phyloP scores from a whole-genome alignment of 2,113 vertebrate genomes.

The Haemorhous mexicanus region DNA sequence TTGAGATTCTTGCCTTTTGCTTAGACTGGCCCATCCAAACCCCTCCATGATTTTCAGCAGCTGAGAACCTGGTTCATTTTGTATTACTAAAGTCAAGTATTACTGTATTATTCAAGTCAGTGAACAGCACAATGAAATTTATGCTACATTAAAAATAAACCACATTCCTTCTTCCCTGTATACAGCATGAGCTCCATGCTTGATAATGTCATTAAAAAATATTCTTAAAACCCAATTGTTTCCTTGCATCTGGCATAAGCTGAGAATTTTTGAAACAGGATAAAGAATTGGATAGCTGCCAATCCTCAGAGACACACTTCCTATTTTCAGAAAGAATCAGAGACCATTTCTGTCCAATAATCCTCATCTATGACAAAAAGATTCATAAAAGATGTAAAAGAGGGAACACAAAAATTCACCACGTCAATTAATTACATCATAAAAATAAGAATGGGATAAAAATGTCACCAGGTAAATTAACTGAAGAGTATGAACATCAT shows the following conservation, averaged over 20 bases:
- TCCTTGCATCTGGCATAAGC: background rate
- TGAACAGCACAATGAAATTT: background rate
- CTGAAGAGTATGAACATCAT: background rate
- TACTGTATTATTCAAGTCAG: background rate
- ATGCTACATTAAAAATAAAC: background rate
- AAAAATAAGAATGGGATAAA: background rate
- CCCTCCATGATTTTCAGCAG: background rate
- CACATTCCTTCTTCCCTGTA: background rate
- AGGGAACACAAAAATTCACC: background rate
- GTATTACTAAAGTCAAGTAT: background rate
- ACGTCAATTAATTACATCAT: background rate
- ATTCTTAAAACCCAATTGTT: background rate
- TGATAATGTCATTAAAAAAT: background rate
- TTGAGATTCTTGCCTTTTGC: background rate
- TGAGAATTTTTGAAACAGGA: background rate
- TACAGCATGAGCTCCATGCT: background rate
- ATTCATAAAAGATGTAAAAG: background rate
- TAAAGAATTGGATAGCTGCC: background rate
- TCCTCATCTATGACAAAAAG: background rate
- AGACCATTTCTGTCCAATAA: background rate
- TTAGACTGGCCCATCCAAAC: background rate
- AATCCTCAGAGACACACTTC: background rate
- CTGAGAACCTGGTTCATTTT: background rate
- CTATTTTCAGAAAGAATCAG: background rate
- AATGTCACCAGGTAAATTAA: background rate